Conservation (phyloP, 2,797 vertebrate genomes). For the Syndactyla subalaris region DNA sequence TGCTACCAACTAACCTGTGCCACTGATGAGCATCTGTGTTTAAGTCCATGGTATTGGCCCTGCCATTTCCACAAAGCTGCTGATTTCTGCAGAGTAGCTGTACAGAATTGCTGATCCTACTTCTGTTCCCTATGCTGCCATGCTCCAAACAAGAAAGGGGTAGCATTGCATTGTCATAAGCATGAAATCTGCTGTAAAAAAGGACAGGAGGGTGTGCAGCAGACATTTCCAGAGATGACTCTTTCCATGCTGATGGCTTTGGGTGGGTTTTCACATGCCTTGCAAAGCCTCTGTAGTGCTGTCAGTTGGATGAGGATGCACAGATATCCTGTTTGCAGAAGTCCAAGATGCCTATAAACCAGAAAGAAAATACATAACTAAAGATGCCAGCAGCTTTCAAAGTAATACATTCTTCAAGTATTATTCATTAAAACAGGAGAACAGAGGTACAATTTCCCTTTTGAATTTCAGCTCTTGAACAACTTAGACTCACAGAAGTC, state of each 20-base stretch:
- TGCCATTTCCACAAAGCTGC: conserved; percentile 1
- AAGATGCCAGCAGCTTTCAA: not conserved
- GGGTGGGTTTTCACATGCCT: not conserved
- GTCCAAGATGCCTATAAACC: conserved; percentile 83
- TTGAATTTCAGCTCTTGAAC: not conserved
- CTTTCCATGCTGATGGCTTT: not conserved
- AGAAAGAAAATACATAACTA: not conserved
- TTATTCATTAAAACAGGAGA: not conserved
- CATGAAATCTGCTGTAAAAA: not conserved
- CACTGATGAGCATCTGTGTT: not conserved
- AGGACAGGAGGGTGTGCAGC: not conserved
- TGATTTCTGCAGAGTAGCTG: not conserved
- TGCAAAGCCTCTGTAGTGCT: not conserved
- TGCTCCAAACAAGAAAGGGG: not conserved
- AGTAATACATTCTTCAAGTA: not conserved
- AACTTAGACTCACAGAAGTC: not conserved
- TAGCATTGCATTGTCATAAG: not conserved
- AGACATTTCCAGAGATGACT: not conserved
- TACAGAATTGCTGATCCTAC: not conserved
- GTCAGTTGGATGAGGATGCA: conserved; percentile 25
- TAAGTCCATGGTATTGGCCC: not conserved
- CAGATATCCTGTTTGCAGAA: conserved; percentile 89
- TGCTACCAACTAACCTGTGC: conserved; percentile 24
- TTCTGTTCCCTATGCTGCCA: not conserved
- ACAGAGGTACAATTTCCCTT: not conserved